phyloP scores from a whole-genome alignment of 1,140 invertebrate species.

The Drosophila orosa region DNA sequence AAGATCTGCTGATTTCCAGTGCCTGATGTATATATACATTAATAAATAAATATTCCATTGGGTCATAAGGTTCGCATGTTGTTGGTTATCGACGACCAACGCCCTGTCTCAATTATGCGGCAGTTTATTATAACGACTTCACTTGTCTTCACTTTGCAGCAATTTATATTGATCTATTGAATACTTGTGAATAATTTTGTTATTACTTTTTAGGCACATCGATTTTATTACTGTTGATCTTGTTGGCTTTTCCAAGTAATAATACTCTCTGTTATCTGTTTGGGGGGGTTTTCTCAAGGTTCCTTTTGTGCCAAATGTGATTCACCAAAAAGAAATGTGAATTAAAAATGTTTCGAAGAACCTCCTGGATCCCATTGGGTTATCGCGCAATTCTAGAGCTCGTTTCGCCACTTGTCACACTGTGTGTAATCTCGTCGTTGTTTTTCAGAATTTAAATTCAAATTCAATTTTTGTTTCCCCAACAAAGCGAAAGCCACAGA shows the following conservation, averaged over 20 bases:
- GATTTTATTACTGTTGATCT: constrained; percentile 22
- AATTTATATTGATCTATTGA: background rate
- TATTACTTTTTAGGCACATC: constrained; percentile 2
- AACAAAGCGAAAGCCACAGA: background rate
- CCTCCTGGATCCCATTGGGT: background rate
- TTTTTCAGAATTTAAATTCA: constrained; percentile 18
- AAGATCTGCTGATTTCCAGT: constrained; percentile 25
- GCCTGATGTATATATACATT: constrained; percentile 12
- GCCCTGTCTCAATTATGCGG: constrained; percentile 39
- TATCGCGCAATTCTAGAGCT: background rate
- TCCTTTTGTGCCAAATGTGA: background rate
- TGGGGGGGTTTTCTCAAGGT: background rate
- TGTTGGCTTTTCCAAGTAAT: constrained; percentile 11
- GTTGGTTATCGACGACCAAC: constrained; percentile 41
- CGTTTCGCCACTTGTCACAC: constrained; percentile 29
- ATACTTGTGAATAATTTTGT: background rate
- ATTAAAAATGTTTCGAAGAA: background rate
- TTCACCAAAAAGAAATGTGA: background rate
- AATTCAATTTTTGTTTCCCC: constrained; percentile 18
- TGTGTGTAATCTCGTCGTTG: constrained; percentile 33
- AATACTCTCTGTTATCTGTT: constrained; percentile 11
- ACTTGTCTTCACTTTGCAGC: constrained; percentile 9
- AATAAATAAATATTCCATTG: constrained; percentile 44
- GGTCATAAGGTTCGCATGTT: constrained; percentile 39
- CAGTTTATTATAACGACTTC: constrained; percentile 14